Evolutionary conservation across 1,140 invertebrate genomes (phyloP).

Genomic region (Parapsyche elsis): DNA sequence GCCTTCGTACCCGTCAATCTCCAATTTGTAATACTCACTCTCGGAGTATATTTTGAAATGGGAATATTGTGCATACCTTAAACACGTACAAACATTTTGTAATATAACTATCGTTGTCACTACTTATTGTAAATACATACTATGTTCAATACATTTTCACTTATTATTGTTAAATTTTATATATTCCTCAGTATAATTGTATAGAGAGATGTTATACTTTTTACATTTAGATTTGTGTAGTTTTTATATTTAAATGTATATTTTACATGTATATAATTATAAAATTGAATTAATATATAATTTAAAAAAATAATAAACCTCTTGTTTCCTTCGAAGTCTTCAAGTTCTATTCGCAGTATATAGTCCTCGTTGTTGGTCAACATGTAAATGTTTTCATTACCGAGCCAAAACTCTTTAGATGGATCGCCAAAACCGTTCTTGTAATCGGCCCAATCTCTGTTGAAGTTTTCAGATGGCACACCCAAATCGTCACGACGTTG

Average conservation of each 20-base stretch:
- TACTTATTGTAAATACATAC: too few species aligned
- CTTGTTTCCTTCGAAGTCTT: slow-evolving; percentile 94
- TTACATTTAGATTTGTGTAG: background rate
- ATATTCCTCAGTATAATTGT: background rate
- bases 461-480: slow-evolving; percentile 90
- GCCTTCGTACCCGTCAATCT: slow-evolving; percentile 92
- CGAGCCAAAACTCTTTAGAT: slow-evolving; percentile 90
- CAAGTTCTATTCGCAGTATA: slow-evolving; percentile 86
- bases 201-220: background rate
- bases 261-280: too few species aligned
- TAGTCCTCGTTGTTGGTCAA: slow-evolving; percentile 95
- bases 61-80: slow-evolving; percentile 88
- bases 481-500: slow-evolving; percentile 89
- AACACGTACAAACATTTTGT: slow-evolving; percentile 52
- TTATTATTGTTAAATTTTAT: background rate
- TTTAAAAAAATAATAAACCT: slow-evolving; percentile 67
- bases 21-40: slow-evolving; percentile 90
- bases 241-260: background rate
- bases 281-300: too few species aligned
- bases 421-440: slow-evolving; percentile 95
- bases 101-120: too few species aligned
- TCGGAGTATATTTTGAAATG: slow-evolving; percentile 93
- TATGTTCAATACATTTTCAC: background rate
- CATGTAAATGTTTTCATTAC: slow-evolving; percentile 95
- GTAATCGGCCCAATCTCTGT: slow-evolving; percentile 95